Evolutionary conservation across 1,140 invertebrate genomes (phyloP), one percentile per base, ranked within the genome.

Genomic region (Harpegnathos saltator): DNA sequence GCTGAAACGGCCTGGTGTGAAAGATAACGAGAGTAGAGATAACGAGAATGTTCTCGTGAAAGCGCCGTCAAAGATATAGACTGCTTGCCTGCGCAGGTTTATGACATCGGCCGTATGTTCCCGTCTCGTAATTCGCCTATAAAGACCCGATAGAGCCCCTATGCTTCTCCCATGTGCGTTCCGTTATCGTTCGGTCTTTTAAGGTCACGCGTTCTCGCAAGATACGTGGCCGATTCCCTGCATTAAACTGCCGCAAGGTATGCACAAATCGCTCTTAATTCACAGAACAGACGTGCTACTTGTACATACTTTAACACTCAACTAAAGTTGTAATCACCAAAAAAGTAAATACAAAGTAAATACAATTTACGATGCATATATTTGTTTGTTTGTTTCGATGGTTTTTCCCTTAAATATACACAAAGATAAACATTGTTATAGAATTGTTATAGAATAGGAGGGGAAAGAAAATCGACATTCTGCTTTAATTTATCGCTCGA

Each of bases 81-180:
- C 29, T 52, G 29, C 58, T 44, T 44, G 83, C 63, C 12, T 50
- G n/a, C 65, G 44, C 59, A 77, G 66, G 71, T 83, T 77, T 83
- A 59, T 71, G 54, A 83, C 71, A 85, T 85, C 56, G 85, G 82
- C 58, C 59, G 33, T 48, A 83, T 44, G 82, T 86, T 75, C 78
- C 59, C 52, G 77, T 82, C 58, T 86, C 72, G 54, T 72, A 86
- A 82, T 85, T 86, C 33, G 73, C 52, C 24, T 81, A 62, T 68
- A 62, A 86, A 85, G 83, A 52, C 54, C 48, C 33, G 85, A 86
- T 86, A 87, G 61, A 73, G 50, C 86, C 85, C 86, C 73, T 83
- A 83, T 86, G 85, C 73, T 78, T 68, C 75, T 48, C 68, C 73
- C 81, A 77, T 61, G 71, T 80, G 62, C 15, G 59, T 24, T 50